These are phyloP conservation scores for Myopa testacea DNA, from an alignment of 2,888 invertebrate species.

Conservation along the genomic window DNA sequence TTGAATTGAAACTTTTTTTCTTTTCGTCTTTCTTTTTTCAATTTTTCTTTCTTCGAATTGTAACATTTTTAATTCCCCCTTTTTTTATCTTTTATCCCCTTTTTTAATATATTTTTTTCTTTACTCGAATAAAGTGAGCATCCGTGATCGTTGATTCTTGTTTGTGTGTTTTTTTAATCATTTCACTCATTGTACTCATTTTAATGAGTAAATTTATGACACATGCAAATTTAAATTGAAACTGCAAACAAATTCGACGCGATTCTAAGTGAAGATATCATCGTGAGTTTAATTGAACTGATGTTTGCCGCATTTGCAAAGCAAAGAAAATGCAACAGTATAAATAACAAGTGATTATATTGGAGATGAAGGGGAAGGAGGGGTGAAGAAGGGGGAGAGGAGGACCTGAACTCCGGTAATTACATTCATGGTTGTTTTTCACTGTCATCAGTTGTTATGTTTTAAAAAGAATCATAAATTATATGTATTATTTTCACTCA, in stretches of 20 bases:
- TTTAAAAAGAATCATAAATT: too few relatives aligned
- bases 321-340: conserved; percentile 29
- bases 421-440: too few relatives aligned
- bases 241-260: conserved; percentile 11
- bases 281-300: conserved; percentile 61
- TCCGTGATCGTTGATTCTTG: not conserved
- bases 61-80: not conserved
- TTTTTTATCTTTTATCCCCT: not conserved
- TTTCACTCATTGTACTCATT: not conserved
- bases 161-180: not conserved
- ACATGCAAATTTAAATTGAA: conserved; percentile 50
- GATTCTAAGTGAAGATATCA: conserved; percentile 48
- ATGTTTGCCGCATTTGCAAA: conserved; percentile 57
- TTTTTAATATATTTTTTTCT: too few relatives aligned
- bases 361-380: not conserved
- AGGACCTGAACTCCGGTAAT: conserved; percentile 13
- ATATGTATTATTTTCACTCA: too few relatives aligned
- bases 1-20: too few relatives aligned
- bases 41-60: too few relatives aligned
- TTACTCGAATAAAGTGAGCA: not conserved
- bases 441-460: too few relatives aligned
- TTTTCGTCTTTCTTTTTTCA: too few relatives aligned
- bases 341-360: not conserved
- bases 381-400: not conserved
- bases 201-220: conserved; percentile 62